These are phyloP conservation scores for Crematogaster levior DNA, from an alignment of 2,888 invertebrate genomes.

Conservation along the genomic window DNA sequence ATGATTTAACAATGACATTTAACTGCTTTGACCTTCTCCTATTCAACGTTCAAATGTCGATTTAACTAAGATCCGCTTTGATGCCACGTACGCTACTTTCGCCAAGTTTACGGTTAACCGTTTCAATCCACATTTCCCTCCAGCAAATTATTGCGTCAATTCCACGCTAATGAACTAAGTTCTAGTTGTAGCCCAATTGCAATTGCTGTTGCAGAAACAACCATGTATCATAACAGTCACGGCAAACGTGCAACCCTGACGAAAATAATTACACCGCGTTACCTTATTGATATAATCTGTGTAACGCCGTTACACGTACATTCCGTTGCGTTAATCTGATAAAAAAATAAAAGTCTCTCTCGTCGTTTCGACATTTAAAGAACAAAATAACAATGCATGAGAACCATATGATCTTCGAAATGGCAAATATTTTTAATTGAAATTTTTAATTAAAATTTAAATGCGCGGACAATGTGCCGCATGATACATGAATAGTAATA, in stretches of 20 bases:
- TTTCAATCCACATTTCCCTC: slow-evolving; percentile 44
- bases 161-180: slow-evolving; percentile 53
- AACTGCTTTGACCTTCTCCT: slow-evolving; percentile 35
- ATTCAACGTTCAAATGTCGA: slow-evolving; percentile 5
- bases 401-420: background rate
- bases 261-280: slow-evolving; percentile 36
- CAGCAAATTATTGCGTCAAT: slow-evolving; percentile 52
- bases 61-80: slow-evolving; percentile 45
- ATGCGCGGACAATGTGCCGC: background rate
- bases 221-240: slow-evolving; percentile 41
- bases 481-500: background rate
- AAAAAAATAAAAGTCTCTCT: background rate
- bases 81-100: slow-evolving; percentile 24
- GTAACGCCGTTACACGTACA: background rate
- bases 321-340: background rate
- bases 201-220: slow-evolving; percentile 32
- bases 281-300: background rate
- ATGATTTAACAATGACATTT: slow-evolving; percentile 7
- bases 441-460: background rate
- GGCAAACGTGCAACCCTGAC: background rate
- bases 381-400: background rate
- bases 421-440: background rate
- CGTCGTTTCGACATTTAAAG: background rate
- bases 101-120: slow-evolving; percentile 49
- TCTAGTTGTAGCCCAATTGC: slow-evolving; percentile 39